A percentile compares a stretch with the other conserved stretches of the same genome.
These are phyloP conservation scores for Trichosurus vulpecula DNA, from an alignment of 2,797 vertebrate species.

Conservation along the genomic window DNA sequence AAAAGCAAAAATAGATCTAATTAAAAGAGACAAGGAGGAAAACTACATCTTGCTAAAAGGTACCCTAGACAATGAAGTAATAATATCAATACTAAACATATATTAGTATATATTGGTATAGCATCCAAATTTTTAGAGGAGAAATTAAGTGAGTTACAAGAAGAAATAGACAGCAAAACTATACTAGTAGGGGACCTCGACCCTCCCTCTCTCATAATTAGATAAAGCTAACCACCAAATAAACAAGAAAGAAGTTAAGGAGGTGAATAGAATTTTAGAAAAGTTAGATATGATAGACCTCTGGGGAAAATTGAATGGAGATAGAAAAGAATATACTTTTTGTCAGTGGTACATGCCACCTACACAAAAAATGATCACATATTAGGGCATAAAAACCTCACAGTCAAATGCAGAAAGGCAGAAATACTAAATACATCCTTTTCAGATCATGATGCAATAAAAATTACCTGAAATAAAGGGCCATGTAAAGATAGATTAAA, in stretches of 20 bases:
- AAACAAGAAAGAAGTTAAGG: background rate
- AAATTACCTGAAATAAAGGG: background rate
- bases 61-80: background rate
- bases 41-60: background rate
- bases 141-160: background rate
- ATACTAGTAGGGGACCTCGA: background rate
- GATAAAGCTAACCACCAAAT: background rate
- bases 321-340: background rate
- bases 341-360: background rate
- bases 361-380: background rate
- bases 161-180: background rate
- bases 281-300: background rate
- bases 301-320: background rate
- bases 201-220: background rate
- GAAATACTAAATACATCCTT: background rate
- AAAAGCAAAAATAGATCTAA: background rate
- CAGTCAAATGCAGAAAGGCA: background rate
- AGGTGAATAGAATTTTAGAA: background rate
- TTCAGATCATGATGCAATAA: background rate
- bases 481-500: background rate
- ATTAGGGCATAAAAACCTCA: background rate
- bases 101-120: too few species aligned
- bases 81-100: background rate
- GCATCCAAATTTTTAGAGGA: too few species aligned
- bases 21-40: background rate